A percentile compares a stretch with the other conserved stretches of the same genome.
These are phyloP conservation scores for Sclerodermus sp. DNA, from an alignment of 2,888 invertebrate species.

Conservation along the genomic window DNA sequence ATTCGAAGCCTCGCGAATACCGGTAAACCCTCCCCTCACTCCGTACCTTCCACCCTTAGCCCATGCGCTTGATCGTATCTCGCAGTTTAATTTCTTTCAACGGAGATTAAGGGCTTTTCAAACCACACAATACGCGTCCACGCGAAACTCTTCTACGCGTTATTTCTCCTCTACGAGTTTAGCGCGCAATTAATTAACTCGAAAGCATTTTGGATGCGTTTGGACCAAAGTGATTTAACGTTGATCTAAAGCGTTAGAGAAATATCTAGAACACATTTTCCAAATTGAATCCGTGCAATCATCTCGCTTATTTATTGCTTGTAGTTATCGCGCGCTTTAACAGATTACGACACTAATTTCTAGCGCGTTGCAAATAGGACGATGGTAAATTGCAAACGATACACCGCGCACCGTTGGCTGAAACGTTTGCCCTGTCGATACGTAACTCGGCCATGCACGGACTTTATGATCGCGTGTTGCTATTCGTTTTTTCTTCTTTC, in stretches of 20 bases:
- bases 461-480: neutral
- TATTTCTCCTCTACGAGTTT: too few relatives aligned
- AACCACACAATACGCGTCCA: conserved; percentile 1
- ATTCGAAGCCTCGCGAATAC: too few relatives aligned
- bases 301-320: neutral
- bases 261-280: neutral
- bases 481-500: too few relatives aligned
- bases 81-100: too few relatives aligned
- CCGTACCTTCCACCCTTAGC: too few relatives aligned
- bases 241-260: neutral
- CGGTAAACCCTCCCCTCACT: too few relatives aligned
- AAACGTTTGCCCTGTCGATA: neutral
- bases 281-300: neutral
- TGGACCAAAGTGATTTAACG: too few relatives aligned
- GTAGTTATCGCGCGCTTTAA: neutral
- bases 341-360: neutral
- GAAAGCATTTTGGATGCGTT: neutral
- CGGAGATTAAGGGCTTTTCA: conserved; percentile 9
- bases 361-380: neutral
- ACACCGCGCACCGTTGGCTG: neutral
- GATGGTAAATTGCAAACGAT: neutral
- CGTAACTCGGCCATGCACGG: neutral
- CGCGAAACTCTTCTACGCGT: conserved; percentile 6
- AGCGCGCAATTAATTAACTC: conserved; percentile 5
- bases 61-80: too few relatives aligned